phyloP scores from a whole-genome alignment of 2,888 invertebrate species.

The Drosophila kambysellisi region DNA sequence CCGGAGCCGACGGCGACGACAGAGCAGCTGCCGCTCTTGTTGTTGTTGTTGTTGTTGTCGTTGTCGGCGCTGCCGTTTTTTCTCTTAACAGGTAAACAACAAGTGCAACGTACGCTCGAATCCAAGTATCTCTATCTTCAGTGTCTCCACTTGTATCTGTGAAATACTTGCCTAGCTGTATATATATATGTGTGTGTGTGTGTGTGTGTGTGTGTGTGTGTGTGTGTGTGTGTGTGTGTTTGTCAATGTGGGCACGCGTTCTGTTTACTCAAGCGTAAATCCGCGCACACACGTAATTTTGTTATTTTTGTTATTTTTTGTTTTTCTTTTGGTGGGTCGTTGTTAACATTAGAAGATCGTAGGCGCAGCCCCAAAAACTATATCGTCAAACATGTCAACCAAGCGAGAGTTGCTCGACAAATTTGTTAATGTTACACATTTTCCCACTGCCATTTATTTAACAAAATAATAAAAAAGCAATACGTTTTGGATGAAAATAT shows the following conservation, averaged over 20 bases:
- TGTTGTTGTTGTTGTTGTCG: slow-evolving; percentile 28
- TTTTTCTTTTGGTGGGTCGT: slow-evolving; percentile 45
- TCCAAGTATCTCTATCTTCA: slow-evolving; percentile 55
- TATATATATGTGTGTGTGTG: slow-evolving; percentile 13
- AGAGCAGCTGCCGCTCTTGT: slow-evolving; percentile 33
- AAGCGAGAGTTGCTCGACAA: slow-evolving; percentile 31
- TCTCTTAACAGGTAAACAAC: slow-evolving; percentile 72
- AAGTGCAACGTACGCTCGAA: slow-evolving; percentile 75
- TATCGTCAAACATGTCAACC: slow-evolving; percentile 44
- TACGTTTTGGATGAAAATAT: neutral
- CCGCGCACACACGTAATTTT: slow-evolving; percentile 77
- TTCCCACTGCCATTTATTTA: neutral
- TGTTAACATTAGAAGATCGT: slow-evolving; percentile 55
- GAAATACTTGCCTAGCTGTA: slow-evolving; percentile 5
- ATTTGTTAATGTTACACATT: neutral
- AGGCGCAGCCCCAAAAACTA: slow-evolving; percentile 47
- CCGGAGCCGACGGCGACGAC: slow-evolving; percentile 60
- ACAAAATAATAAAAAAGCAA: neutral
- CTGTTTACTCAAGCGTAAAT: slow-evolving; percentile 77
- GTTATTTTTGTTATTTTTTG: slow-evolving; percentile 45
- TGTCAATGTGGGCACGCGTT: slow-evolving; percentile 60
- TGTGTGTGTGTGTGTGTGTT: slow-evolving; percentile 21
- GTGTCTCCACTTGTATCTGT: slow-evolving; percentile 24
- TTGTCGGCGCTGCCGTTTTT: slow-evolving; percentile 59
- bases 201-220: slow-evolving; percentile 11